Conservation (phyloP, 2,888 invertebrate genomes). For the Eumacrocentrus americanus region DNA sequence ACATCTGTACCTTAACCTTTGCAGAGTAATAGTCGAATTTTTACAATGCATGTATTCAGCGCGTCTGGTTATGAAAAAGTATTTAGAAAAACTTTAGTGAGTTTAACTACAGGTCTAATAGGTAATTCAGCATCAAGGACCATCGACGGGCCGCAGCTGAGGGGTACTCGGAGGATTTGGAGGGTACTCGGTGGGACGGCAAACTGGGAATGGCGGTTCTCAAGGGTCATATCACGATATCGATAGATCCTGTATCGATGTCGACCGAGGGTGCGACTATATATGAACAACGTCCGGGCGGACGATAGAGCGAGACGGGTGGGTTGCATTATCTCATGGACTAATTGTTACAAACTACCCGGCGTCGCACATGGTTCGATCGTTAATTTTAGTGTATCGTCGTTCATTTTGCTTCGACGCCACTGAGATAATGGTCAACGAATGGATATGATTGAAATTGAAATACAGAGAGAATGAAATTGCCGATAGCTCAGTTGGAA, state of each 20-base stretch:
- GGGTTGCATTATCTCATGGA: constrained; percentile 39
- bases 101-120: neutral
- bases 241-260: constrained; percentile 19
- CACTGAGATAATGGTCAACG: no score
- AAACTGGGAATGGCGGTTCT: constrained; percentile 13
- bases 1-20: neutral
- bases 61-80: no score
- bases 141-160: neutral
- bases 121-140: constrained; percentile 3
- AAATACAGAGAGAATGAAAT: no score
- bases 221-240: constrained; percentile 21
- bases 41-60: no score
- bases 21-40: no score
- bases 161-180: constrained; percentile 1
- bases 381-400: constrained; percentile 36
- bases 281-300: neutral
- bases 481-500: no score
- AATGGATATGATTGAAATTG: no score
- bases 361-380: constrained; percentile 37
- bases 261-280: neutral
- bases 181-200: constrained; percentile 4
- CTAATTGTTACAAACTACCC: constrained; percentile 49
- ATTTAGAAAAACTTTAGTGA: no score
- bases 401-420: constrained; percentile 22
- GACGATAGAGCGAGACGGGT: constrained; percentile 21